Evolutionary conservation across 2,113 vertebrate species (phyloP).

Genomic region (Alligator sinensis): DNA sequence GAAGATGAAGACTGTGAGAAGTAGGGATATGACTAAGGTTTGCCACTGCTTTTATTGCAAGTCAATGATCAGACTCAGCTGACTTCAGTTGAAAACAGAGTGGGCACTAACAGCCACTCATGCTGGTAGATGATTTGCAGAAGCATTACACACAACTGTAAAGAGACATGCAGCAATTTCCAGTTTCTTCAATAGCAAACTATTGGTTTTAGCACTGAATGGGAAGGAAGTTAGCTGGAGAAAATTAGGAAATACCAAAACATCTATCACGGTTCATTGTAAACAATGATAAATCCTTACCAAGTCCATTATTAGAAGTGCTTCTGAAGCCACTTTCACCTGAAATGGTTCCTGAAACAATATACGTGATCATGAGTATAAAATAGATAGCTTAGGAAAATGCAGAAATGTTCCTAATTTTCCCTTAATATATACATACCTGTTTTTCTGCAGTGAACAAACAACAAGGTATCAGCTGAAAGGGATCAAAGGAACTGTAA

Average conservation of each 20-base stretch:
- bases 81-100: neutral
- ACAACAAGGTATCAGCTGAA: slow-evolving; percentile 95
- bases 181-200: slow-evolving; percentile 56
- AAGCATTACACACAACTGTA: neutral
- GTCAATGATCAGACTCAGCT: neutral
- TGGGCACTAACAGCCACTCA: neutral
- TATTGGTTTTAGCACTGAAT: slow-evolving; percentile 43
- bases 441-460: slow-evolving; percentile 89
- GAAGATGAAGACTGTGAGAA: neutral
- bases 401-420: neutral
- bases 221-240: neutral
- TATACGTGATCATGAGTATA: neutral
- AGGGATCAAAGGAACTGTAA: slow-evolving; percentile 94
- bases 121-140: slow-evolving; percentile 31
- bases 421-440: slow-evolving; percentile 77
- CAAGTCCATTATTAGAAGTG: slow-evolving; percentile 96
- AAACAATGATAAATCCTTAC: slow-evolving; percentile 78
- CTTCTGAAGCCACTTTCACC: slow-evolving; percentile 92
- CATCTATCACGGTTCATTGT: neutral
- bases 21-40: neutral
- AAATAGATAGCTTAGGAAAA: neutral
- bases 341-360: slow-evolving; percentile 92
- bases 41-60: neutral
- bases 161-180: slow-evolving; percentile 28
- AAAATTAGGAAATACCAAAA: neutral